Percentiles rank a stretch among this genome's conserved stretches.
phyloP scores from a whole-genome alignment of 2,888 invertebrate genomes.

The Calliopum simillimum region DNA sequence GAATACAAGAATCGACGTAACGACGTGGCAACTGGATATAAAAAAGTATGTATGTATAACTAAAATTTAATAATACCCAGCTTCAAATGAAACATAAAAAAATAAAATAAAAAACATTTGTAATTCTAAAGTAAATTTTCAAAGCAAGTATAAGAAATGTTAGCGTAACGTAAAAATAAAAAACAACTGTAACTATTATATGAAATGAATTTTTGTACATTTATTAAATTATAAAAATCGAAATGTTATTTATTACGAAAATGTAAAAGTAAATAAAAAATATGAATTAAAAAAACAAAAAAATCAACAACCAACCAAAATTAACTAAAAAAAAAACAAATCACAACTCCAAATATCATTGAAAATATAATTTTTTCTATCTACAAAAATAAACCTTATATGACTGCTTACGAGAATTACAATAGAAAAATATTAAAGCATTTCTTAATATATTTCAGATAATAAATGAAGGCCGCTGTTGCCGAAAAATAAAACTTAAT shows the following conservation, averaged over 20 bases:
- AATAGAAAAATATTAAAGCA: too few species aligned
- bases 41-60: constrained; percentile 20
- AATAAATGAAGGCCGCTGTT: too few species aligned
- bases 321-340: not conserved
- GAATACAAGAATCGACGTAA: constrained; percentile 29
- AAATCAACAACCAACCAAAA: not conserved
- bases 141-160: constrained; percentile 5
- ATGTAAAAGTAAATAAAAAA: constrained; percentile 18
- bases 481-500: too few species aligned
- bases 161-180: constrained; percentile 13
- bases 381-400: not conserved
- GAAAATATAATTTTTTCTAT: not conserved
- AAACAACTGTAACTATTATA: constrained; percentile 21
- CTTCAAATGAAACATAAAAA: constrained; percentile 1
- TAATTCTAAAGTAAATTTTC: constrained; percentile 16
- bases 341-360: not conserved
- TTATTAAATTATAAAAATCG: constrained; percentile 25
- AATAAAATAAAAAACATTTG: constrained; percentile 10
- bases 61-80: not conserved
- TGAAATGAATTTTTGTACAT: constrained; percentile 30
- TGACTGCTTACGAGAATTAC: not conserved
- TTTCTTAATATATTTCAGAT: too few species aligned
- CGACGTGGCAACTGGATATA: constrained; percentile 29
- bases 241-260: not conserved
- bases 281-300: not conserved